A percentile compares a stretch with the other conserved stretches of the same genome.
These are phyloP conservation scores for Lycophotia porphyrea DNA, from an alignment of 2,888 invertebrate species.

Conservation along the genomic window DNA sequence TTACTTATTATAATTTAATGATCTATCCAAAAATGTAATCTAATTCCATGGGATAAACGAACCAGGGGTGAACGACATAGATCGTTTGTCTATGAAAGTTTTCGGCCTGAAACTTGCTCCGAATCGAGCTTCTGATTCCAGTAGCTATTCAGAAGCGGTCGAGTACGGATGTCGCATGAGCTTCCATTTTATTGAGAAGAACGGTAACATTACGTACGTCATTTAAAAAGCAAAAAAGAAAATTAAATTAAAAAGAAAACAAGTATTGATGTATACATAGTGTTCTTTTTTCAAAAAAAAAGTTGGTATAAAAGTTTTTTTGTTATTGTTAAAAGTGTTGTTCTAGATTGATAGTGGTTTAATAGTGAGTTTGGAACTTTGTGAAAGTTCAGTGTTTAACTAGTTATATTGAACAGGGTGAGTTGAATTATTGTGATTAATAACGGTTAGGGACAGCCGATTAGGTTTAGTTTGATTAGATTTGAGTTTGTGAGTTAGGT, in stretches of 20 bases:
- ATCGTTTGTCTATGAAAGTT: constrained; percentile 43
- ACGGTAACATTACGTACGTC: constrained; percentile 18
- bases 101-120: constrained; percentile 19
- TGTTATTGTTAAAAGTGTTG: constrained; percentile 16
- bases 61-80: constrained; percentile 38
- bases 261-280: not conserved
- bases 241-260: not conserved
- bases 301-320: too few species aligned
- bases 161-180: constrained; percentile 38
- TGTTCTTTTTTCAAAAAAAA: not conserved
- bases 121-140: constrained; percentile 29
- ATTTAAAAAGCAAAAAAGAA: not conserved
- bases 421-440: constrained; percentile 59
- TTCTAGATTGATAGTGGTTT: constrained; percentile 23
- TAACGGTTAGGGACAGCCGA: constrained; percentile 39
- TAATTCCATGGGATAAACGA: constrained; percentile 38
- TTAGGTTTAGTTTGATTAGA: constrained; percentile 47
- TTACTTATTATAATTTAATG: not conserved
- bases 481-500: constrained; percentile 41
- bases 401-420: constrained; percentile 48
- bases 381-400: constrained; percentile 56
- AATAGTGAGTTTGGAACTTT: constrained; percentile 53
- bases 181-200: not conserved
- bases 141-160: constrained; percentile 39
- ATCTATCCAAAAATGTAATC: not conserved